phyloP scores from a whole-genome alignment of 2,797 vertebrate species.

The Antennarius maculatus region DNA sequence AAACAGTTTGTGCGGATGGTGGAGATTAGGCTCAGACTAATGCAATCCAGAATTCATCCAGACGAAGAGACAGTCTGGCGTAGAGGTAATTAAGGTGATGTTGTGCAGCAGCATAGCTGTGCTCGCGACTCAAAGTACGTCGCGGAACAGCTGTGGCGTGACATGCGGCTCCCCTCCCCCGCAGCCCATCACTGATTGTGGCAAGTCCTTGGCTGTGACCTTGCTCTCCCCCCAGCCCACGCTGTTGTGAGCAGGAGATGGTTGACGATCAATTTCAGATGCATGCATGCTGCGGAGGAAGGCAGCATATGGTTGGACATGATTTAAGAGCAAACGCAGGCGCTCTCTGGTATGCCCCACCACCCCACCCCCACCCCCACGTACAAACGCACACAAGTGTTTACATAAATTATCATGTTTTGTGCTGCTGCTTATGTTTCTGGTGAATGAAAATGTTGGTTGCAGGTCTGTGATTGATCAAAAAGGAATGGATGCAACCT shows the following conservation, averaged over 20 bases:
- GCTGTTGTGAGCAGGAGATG: slow-evolving; percentile 58
- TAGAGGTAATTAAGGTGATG: slow-evolving; percentile 67
- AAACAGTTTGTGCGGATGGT: slow-evolving; percentile 33
- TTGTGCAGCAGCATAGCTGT: slow-evolving; percentile 54
- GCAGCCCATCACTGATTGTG: slow-evolving; percentile 68
- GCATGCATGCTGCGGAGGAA: slow-evolving; percentile 47
- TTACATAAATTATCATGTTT: slow-evolving; percentile 70
- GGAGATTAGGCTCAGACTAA: slow-evolving; percentile 47
- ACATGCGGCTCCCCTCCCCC: slow-evolving; percentile 53
- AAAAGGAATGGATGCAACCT: background rate
- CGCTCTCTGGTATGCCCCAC: slow-evolving; percentile 26
- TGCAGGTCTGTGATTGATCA: slow-evolving; percentile 19
- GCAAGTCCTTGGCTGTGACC: slow-evolving; percentile 79
- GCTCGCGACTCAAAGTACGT: slow-evolving; percentile 53
- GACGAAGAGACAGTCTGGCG: slow-evolving; percentile 36
- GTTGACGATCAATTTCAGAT: slow-evolving; percentile 72
- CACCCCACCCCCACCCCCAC: background rate
- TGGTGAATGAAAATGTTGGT: slow-evolving; percentile 18
- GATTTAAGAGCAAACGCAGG: slow-evolving; percentile 67
- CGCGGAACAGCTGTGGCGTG: slow-evolving; percentile 67
- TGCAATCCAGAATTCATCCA: slow-evolving; percentile 40
- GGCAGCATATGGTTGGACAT: slow-evolving; percentile 66
- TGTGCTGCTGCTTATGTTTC: slow-evolving; percentile 37
- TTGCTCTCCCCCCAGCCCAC: slow-evolving; percentile 66
- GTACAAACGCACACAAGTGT: slow-evolving; percentile 60